phyloP scores from a whole-genome alignment of 1,140 invertebrate species.

The Nymphalis io region DNA sequence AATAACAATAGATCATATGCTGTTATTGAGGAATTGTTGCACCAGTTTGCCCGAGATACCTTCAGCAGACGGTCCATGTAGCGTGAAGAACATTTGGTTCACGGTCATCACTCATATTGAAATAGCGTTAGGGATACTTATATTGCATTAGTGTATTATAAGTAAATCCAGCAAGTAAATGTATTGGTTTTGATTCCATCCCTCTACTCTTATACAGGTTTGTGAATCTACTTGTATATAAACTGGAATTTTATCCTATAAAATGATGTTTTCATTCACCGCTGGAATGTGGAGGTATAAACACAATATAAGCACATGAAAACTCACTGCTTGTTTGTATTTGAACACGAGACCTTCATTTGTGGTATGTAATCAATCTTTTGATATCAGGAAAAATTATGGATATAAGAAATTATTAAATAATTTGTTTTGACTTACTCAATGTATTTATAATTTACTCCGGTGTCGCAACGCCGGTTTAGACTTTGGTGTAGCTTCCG shows the following conservation, averaged over 20 bases:
- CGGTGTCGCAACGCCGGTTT: conserved; percentile 19
- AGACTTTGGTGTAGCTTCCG: conserved; percentile 22
- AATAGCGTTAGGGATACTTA: conserved; percentile 6
- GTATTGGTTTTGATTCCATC: too few species aligned
- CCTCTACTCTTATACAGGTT: too few species aligned
- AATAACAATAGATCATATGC: conserved; percentile 69
- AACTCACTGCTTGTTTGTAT: too few species aligned
- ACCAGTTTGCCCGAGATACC: conserved; percentile 48
- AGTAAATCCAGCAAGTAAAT: too few species aligned
- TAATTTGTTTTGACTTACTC: not conserved
- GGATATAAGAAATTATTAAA: too few species aligned
- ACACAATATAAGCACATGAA: too few species aligned
- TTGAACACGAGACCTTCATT: too few species aligned
- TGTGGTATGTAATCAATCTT: not conserved
- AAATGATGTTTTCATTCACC: too few species aligned
- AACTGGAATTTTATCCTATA: too few species aligned
- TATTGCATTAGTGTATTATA: not conserved
- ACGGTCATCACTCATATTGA: conserved; percentile 46
- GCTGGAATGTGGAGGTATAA: too few species aligned
- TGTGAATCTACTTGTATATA: too few species aligned
- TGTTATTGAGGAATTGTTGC: conserved; percentile 54
- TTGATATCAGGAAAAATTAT: too few species aligned
- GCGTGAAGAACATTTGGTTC: conserved; percentile 70
- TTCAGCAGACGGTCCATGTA: conserved; percentile 46
- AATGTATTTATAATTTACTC: conserved; percentile 27